Percentiles rank a stretch among this genome's conserved stretches.
These are phyloP conservation scores for Cyclina sinensis DNA, from an alignment of 1,140 invertebrate species.

Conservation along the genomic window DNA sequence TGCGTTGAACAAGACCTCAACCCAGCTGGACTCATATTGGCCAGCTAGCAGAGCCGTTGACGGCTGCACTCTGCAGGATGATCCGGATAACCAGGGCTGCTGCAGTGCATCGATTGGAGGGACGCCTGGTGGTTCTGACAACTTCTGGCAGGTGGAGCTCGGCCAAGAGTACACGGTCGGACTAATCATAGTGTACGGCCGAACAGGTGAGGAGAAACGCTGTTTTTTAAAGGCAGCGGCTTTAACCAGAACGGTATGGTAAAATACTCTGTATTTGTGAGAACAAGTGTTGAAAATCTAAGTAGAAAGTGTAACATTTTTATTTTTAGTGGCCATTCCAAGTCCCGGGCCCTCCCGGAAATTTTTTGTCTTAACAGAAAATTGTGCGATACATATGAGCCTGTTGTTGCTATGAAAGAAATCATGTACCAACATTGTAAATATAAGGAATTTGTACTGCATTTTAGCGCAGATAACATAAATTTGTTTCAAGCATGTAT, in stretches of 20 bases:
- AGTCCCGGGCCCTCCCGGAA: too few relatives aligned
- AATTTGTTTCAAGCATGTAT: too few relatives aligned
- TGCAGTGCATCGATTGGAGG: slow-evolving; percentile 1
- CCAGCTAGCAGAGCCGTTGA: slow-evolving; percentile 20
- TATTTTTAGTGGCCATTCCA: too few relatives aligned
- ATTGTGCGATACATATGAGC: too few relatives aligned
- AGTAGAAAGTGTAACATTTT: too few relatives aligned
- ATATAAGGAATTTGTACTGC: too few relatives aligned
- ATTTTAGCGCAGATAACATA: too few relatives aligned
- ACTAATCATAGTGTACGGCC: slow-evolving; percentile 5
- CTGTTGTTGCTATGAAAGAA: too few relatives aligned
- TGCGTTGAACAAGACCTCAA: slow-evolving; percentile 14
- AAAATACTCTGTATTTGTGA: not conserved
- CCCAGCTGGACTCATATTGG: slow-evolving; percentile 9
- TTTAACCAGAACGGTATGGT: not conserved
- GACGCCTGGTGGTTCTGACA: not conserved
- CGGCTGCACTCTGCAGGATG: not conserved
- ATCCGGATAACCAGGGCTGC: not conserved
- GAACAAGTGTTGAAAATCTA: too few relatives aligned
- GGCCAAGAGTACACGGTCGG: not conserved
- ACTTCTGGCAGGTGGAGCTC: slow-evolving; percentile 54
- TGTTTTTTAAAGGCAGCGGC: not conserved
- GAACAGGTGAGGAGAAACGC: not conserved
- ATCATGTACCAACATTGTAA: too few relatives aligned
- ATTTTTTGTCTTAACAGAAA: too few relatives aligned